phyloP scores from a whole-genome alignment of 2,113 vertebrate genomes.

The Ovis canadensis region DNA sequence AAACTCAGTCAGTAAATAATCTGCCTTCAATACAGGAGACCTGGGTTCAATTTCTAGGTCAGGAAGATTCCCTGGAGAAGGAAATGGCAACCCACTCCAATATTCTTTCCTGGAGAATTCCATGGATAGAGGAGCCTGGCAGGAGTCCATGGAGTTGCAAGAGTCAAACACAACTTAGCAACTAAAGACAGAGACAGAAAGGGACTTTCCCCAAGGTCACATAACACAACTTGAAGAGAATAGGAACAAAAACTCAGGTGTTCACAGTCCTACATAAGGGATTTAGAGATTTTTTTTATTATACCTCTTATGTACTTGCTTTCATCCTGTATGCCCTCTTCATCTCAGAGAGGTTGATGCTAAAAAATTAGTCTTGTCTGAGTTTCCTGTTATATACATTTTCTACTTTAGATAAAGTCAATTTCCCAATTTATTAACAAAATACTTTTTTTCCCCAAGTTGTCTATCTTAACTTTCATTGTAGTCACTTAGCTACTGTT shows the following conservation, averaged over 20 bases:
- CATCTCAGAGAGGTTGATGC: background rate
- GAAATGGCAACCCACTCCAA: background rate
- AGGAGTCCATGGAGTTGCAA: background rate
- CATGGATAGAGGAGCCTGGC: background rate
- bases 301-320: rapidly evolving
- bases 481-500: background rate
- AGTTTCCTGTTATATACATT: background rate
- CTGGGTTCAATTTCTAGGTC: background rate
- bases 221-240: background rate
- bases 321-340: background rate
- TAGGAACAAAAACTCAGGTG: background rate
- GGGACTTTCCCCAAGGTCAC: background rate
- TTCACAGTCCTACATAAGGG: background rate
- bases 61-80: background rate
- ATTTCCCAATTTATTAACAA: background rate
- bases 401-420: background rate
- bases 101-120: background rate
- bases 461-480: background rate
- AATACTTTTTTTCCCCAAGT: background rate
- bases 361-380: background rate
- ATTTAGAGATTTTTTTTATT: background rate
- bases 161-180: background rate
- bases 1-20: background rate
- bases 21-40: background rate
- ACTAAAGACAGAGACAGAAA: background rate